Evolutionary conservation across 2,113 vertebrate species (phyloP), one percentile per base, ranked within the genome.

Genomic region (Sprattus sprattus): DNA sequence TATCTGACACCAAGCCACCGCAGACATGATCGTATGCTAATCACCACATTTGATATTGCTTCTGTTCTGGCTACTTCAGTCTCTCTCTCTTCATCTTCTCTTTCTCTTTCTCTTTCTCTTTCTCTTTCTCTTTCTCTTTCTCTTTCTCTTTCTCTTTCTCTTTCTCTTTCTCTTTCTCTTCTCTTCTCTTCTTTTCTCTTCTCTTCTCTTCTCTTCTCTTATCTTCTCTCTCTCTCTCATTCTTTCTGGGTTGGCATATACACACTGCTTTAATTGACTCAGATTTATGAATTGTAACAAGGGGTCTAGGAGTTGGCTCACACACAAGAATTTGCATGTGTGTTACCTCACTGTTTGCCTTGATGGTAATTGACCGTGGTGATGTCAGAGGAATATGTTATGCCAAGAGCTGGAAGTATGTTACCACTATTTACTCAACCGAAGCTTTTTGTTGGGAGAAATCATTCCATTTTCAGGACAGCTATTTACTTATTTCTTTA

Each of bases 1-100:
- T 92, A 89, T 92, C 91, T 91, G 90, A 93, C 92, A 91, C 93
- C 90, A 85, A 90, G 89, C 89, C 88, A 92, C 89, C 91, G 89
- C 90, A 92, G 93, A 92, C 91, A 93, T 92, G 90, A 94, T 92
- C 90, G 89, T 91, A 90, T 86, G 86, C 90, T 93, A 93, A 90
- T 88, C 89, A 92, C 81, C 54, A 60, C 20, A 22, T 4, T 18
- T 60, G 18, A 60, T 22, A 60, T 60, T 60, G 54, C 18, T 0
- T 54, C 54, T 60, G 54, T 5, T 60, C 54, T 54, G 52, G 52
- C 52, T 22, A 60, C 18, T 22, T 49, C 47, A 49, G 47, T 49
- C 47, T 49, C 47, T 49, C 47, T 49, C 47, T 49, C 8, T 49
- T 49, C 47, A 2, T 11, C 11, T 11, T 49, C 47, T 49, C 47